Evolutionary conservation across 2,113 vertebrate genomes (phyloP).

Genomic region (Pan paniscus): DNA sequence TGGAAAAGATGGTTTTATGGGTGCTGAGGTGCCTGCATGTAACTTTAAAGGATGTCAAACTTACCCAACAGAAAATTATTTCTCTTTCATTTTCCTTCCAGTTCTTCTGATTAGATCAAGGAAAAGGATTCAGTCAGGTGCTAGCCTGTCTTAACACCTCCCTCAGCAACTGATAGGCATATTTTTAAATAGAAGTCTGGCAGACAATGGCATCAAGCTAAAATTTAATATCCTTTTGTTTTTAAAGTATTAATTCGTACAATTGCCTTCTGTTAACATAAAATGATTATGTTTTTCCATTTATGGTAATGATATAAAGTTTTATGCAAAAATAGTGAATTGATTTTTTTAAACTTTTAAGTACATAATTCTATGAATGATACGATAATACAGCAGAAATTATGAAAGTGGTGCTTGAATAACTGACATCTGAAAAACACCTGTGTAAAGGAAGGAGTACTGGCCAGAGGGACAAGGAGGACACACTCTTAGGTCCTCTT

Average conservation of each 20-base stretch:
- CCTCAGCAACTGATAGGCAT: neutral
- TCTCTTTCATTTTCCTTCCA: neutral
- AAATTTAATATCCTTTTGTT: neutral
- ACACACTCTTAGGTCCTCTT: neutral
- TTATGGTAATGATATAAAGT: neutral
- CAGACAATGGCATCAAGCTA: too few species aligned
- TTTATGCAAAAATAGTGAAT: neutral
- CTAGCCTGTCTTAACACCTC: neutral
- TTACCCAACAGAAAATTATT: neutral
- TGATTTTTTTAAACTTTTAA: neutral
- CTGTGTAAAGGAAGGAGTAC: neutral
- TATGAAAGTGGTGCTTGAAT: neutral
- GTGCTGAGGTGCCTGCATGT: accelerated
- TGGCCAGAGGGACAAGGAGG: neutral
- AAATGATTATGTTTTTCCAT: neutral
- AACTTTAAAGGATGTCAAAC: neutral
- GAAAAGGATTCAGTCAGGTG: neutral
- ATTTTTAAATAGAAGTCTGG: neutral
- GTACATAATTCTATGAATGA: neutral
- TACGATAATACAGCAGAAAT: neutral
- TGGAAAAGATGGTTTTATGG: too few species aligned
- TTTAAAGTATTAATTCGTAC: neutral
- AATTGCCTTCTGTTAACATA: neutral
- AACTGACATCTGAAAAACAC: neutral
- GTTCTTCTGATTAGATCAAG: neutral